Evolutionary conservation across 2,113 vertebrate genomes (phyloP).

Genomic region (Misgurnus anguillicaudatus): DNA sequence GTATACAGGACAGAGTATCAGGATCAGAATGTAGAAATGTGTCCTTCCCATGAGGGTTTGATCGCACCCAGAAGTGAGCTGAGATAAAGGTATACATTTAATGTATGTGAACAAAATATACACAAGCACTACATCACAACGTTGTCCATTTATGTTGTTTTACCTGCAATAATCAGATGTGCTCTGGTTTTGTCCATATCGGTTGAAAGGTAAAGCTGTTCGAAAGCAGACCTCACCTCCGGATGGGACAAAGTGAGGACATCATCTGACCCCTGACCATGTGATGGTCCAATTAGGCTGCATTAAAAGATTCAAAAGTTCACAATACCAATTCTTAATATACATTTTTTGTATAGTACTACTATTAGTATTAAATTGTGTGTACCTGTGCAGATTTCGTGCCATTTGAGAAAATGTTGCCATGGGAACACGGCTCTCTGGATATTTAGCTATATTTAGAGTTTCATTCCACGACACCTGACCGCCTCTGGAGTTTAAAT

Average conservation of each 20-base stretch:
- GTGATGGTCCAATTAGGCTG: slow-evolving; percentile 64
- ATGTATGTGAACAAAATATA: background rate
- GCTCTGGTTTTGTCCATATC: slow-evolving; percentile 62
- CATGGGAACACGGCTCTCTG: slow-evolving; percentile 73
- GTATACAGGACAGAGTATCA: slow-evolving; percentile 75
- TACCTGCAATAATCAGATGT: slow-evolving; percentile 80
- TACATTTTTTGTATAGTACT: too few relatives aligned
- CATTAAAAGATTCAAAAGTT: background rate
- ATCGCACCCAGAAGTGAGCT: slow-evolving; percentile 79
- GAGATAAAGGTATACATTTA: background rate
- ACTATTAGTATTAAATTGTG: too few relatives aligned
- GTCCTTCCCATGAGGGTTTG: slow-evolving; percentile 71
- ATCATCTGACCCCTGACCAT: slow-evolving; percentile 59
- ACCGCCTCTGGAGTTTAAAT: slow-evolving; percentile 55
- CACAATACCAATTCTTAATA: too few relatives aligned
- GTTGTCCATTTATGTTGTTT: background rate
- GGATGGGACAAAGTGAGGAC: slow-evolving; percentile 62
- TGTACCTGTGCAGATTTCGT: slow-evolving; percentile 77
- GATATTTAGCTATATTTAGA: slow-evolving; percentile 62
- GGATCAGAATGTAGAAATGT: slow-evolving; percentile 76
- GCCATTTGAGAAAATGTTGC: slow-evolving; percentile 76
- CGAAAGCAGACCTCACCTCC: slow-evolving; percentile 68
- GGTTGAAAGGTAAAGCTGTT: slow-evolving; percentile 71
- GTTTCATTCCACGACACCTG: slow-evolving; percentile 71
- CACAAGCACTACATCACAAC: too few relatives aligned